Evolutionary conservation across 2,888 invertebrate species (phyloP).

Genomic region (Drosophila neotestacea): DNA sequence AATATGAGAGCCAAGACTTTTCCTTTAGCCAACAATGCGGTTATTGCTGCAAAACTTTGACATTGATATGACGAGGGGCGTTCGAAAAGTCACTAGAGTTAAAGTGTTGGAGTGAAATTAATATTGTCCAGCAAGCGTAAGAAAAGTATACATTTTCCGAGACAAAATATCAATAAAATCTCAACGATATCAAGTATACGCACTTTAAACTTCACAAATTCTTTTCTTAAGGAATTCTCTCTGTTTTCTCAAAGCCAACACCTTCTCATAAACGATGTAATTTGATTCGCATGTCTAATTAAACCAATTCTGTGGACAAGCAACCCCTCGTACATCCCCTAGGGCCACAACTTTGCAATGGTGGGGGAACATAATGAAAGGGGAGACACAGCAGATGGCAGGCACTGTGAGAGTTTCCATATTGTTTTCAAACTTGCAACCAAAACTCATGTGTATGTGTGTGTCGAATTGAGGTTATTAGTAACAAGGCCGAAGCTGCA

Average conservation of each 20-base stretch:
- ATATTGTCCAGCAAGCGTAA: neutral
- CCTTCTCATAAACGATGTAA: neutral
- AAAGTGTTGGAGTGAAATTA: slow-evolving; percentile 30
- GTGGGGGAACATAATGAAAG: slow-evolving; percentile 19
- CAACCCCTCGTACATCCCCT: neutral
- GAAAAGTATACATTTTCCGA: neutral
- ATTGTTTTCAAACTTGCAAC: slow-evolving; percentile 57
- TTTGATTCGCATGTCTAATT: slow-evolving; percentile 14
- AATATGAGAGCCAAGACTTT: slow-evolving; percentile 60
- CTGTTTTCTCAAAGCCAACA: neutral
- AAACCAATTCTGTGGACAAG: neutral
- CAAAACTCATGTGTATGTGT: slow-evolving; percentile 16
- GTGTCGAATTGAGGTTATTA: slow-evolving; percentile 75
- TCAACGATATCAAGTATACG: neutral
- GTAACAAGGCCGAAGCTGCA: slow-evolving; percentile 77
- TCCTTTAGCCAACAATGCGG: slow-evolving; percentile 12
- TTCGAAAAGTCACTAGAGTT: slow-evolving; percentile 6
- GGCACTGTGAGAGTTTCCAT: slow-evolving; percentile 44
- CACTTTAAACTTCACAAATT: neutral
- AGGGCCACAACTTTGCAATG: neutral
- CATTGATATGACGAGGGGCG: slow-evolving; percentile 59
- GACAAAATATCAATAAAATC: neutral
- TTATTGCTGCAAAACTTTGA: slow-evolving; percentile 42
- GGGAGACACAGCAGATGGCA: slow-evolving; percentile 25
- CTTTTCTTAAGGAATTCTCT: neutral